These are phyloP conservation scores for Nudaria mundana DNA, from an alignment of 2,888 invertebrate genomes.

Conservation along the genomic window DNA sequence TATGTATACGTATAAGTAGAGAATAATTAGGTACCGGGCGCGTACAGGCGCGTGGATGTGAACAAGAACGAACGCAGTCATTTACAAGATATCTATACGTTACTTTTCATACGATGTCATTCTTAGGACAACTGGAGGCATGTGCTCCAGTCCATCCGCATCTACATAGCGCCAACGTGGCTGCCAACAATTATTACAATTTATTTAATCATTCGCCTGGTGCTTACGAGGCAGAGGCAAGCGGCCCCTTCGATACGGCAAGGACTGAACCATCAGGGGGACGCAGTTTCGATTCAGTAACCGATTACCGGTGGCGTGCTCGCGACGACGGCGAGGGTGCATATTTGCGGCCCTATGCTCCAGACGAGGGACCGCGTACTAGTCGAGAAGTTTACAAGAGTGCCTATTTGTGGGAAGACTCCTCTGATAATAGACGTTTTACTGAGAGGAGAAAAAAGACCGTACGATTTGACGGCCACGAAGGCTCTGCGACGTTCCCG, in stretches of 20 bases:
- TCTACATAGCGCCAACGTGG: conserved; percentile 73
- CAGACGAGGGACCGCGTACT: conserved; percentile 71
- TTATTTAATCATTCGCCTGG: conserved; percentile 77
- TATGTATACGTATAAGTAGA: no score
- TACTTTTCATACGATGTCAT: conserved; percentile 62
- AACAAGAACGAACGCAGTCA: conserved; percentile 37
- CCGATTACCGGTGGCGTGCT: conserved; percentile 72
- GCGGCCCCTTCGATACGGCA: conserved; percentile 53
- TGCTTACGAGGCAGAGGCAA: conserved; percentile 64
- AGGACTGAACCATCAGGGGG: conserved; percentile 58
- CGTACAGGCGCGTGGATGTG: conserved; percentile 58
- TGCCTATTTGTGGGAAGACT: conserved; percentile 82
- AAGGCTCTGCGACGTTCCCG: conserved; percentile 80
- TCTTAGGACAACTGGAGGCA: conserved; percentile 81
- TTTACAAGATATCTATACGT: conserved; percentile 18
- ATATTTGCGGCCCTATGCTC: conserved; percentile 67
- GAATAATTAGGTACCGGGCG: conserved; percentile 67
- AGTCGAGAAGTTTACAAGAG: conserved; percentile 78
- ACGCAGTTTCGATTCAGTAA: conserved; percentile 75
- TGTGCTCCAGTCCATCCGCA: conserved; percentile 72
- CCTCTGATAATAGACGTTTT: conserved; percentile 88
- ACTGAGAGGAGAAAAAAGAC: conserved; percentile 97
- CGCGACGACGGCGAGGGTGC: conserved; percentile 76
- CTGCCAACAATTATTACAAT: conserved; percentile 81
- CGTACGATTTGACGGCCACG: conserved; percentile 91